Base-by-base conservation (phyloP, 1,140 invertebrate species). In the Macrosteles quadrilineatus region DNA sequence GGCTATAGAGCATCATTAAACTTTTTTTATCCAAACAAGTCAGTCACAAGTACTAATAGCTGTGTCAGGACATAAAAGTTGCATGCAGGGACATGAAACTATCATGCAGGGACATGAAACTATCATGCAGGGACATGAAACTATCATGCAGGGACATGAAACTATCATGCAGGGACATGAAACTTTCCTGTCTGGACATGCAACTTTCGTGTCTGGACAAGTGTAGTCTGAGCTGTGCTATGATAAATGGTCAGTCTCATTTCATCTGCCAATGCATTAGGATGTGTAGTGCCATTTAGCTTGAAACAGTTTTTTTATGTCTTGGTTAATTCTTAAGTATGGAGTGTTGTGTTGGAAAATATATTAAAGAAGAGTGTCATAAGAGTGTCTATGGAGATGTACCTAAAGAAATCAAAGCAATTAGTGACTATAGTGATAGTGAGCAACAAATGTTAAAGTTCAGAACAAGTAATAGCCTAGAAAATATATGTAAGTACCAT, bases 361-460 rank as follows among this genome's bases (percentile, higher is more conserved):
- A 14, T 30, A 36, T 31, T 68, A 68, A 59, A 30, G 67, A 68
- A 68, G 31, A 2, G 17, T 68, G 67, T 57, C 67, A 68, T 27
- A 68, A 68, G 32, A 68, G 45, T 68, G 50, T 32, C 12, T 68
- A 68, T 59, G 67, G 67, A 68, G 50, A 31, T 12, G 1, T 68
- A n/a, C 32, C 67, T 59, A 55, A 68, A 68, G 55, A 55, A 17
- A 47, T 68, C 27, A 68, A 57, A 59, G 25, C 21, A 23, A 55
- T 68, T 68, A 21, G 32, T n/a, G 43, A 59, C 30, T 68, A 68
- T 31, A 59, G 55, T 68, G 45, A 57, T 43, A 30, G 53, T 30
- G 50, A 25, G 30, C 31, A 68, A 59, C 14, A 68, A 68, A 6
- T 23, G 36, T 57, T 68, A 43, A 55, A 23, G 21, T 27, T 14